phyloP scores from a whole-genome alignment of 2,113 vertebrate species.

The Odontophorus gujanensis region DNA sequence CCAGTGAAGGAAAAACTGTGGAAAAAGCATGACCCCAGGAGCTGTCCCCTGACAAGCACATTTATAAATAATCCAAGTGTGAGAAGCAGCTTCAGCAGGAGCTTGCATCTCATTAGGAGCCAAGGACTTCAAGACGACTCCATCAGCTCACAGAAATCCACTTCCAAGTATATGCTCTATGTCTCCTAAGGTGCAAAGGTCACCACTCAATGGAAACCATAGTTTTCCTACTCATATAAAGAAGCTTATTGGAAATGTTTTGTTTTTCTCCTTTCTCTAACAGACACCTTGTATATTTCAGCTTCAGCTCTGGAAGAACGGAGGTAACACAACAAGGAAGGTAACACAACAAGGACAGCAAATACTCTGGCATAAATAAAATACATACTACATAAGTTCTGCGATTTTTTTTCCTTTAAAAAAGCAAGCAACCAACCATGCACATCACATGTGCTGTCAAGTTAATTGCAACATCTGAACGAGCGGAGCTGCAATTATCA shows the following conservation, averaged over 20 bases:
- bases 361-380: not conserved
- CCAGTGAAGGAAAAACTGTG: not conserved
- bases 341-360: not conserved
- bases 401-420: not conserved
- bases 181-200: not conserved
- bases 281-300: not conserved
- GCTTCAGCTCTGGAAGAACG: not conserved
- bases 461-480: not conserved
- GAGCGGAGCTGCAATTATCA: not conserved
- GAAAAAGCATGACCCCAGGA: rapidly evolving
- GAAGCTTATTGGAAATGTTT: not conserved
- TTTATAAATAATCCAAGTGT: not conserved
- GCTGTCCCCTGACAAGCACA: not conserved
- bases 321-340: not conserved
- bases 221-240: not conserved
- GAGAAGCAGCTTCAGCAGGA: not conserved
- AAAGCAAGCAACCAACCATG: not conserved
- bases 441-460: rapidly evolving
- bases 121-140: not conserved
- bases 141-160: not conserved
- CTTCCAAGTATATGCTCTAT: not conserved
- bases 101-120: not conserved
- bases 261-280: not conserved
- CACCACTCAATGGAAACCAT: not conserved
- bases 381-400: not conserved